Evolutionary conservation across 2,113 vertebrate genomes (phyloP).

Genomic region (Pantherophis guttatus): DNA sequence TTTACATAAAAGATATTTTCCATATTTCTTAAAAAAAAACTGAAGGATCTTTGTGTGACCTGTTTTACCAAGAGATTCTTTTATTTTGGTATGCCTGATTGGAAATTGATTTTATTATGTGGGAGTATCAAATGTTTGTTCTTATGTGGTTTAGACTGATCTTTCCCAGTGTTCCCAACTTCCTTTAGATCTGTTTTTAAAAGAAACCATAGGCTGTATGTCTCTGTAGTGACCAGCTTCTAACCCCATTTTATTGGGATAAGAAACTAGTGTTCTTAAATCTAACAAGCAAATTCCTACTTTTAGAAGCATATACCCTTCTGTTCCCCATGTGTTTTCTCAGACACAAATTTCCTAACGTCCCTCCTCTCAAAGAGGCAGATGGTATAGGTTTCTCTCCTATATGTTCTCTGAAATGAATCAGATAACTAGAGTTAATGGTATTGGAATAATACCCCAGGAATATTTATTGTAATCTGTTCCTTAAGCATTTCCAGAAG

Average conservation of each 20-base stretch:
- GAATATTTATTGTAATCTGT: neutral
- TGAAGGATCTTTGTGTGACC: neutral
- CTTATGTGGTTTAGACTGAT: neutral
- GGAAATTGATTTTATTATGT: neutral
- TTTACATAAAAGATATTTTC: neutral
- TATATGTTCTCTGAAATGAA: neutral
- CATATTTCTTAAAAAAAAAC: neutral
- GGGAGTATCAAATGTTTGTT: neutral
- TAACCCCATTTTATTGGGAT: neutral
- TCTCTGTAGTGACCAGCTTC: neutral
- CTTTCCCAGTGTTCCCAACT: neutral
- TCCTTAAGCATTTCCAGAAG: neutral
- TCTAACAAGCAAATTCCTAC: neutral
- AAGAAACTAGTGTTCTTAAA: neutral
- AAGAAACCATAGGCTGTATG: neutral
- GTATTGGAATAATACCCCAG: neutral
- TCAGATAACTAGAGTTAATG: neutral
- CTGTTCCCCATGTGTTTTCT: constrained; percentile 8
- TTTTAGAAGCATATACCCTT: neutral
- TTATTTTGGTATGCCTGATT: neutral
- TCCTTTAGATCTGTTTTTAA: constrained; percentile 3
- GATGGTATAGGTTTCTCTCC: neutral
- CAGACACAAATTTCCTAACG: neutral
- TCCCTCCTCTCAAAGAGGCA: neutral
- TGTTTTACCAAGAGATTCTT: neutral